phyloP scores from a whole-genome alignment of 2,797 vertebrate genomes.

The Pseudomugil tenellus region DNA sequence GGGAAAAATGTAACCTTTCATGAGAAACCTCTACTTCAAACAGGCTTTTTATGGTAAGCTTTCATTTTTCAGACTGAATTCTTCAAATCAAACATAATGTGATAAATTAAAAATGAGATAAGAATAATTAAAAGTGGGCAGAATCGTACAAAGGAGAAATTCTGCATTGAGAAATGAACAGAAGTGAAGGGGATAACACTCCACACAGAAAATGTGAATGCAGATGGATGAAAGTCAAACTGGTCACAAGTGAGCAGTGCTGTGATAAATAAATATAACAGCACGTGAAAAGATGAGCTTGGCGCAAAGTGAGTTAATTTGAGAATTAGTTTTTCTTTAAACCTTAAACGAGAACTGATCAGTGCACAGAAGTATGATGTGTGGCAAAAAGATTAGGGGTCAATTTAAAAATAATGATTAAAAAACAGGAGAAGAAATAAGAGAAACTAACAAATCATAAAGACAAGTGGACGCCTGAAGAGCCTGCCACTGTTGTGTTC shows the following conservation, averaged over 20 bases:
- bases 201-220: conserved; percentile 17
- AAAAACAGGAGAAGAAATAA: background rate
- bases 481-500: background rate
- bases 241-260: background rate
- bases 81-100: background rate
- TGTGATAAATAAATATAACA: background rate
- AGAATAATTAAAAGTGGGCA: background rate
- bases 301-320: background rate
- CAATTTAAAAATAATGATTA: background rate
- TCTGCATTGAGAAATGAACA: background rate
- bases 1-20: background rate
- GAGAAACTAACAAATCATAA: background rate
- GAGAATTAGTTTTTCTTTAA: background rate
- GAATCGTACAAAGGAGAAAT: background rate
- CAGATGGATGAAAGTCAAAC: conserved; percentile 1
- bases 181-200: background rate
- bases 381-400: background rate
- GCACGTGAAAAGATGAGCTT: background rate
- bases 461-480: background rate
- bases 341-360: background rate
- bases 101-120: background rate
- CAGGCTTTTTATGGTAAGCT: background rate
- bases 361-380: background rate
- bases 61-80: background rate
- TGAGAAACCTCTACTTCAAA: background rate